Evolutionary conservation across 2,888 invertebrate species (phyloP).

Genomic region (Lepidocyrtoides sp.): DNA sequence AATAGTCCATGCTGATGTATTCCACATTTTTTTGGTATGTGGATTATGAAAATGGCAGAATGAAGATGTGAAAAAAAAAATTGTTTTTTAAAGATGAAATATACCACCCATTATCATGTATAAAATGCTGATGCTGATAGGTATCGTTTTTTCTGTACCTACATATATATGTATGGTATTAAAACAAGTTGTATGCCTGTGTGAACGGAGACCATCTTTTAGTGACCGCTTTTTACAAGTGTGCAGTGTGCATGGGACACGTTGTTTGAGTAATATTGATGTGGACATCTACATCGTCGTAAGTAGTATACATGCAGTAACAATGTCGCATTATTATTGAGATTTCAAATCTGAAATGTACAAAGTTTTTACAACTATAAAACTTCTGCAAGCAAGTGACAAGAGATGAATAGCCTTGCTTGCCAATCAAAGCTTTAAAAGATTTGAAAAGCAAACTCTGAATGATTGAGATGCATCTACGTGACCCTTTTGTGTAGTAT

Average conservation of each 20-base stretch:
- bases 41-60: too few species aligned
- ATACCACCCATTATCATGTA: too few species aligned
- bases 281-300: not conserved
- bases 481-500: constrained; percentile 40
- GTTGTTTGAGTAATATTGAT: not conserved
- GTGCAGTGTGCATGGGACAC: not conserved
- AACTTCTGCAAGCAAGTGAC: constrained; percentile 40
- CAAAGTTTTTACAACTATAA: constrained; percentile 25
- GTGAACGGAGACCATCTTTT: not conserved
- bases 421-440: constrained; percentile 64
- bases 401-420: constrained; percentile 67
- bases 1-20: too few species aligned
- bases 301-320: not conserved
- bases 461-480: constrained; percentile 75
- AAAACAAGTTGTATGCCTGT: not conserved
- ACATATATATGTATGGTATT: not conserved
- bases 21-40: too few species aligned
- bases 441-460: constrained; percentile 68
- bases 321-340: constrained; percentile 55
- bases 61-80: too few species aligned
- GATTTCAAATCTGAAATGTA: constrained; percentile 44
- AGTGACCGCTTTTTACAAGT: not conserved
- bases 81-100: too few species aligned
- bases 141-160: too few species aligned
- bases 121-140: too few species aligned